A percentile compares a stretch with the other conserved stretches of the same genome.
Conservation (phyloP, 1,140 invertebrate genomes). For the Cydia pomonella region DNA sequence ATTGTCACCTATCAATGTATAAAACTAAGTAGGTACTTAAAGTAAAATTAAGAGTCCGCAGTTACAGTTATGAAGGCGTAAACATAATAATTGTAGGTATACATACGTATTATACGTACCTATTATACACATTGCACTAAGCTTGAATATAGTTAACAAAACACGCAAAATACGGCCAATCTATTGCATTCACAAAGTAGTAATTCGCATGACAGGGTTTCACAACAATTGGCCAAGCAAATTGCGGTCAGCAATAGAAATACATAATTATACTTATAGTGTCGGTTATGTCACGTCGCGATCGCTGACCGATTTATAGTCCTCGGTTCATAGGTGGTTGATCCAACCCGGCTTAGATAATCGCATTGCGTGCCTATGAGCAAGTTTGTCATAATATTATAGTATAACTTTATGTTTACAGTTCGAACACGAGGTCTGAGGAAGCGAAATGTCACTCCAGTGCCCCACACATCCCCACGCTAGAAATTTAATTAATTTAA, state of each 20-base stretch:
- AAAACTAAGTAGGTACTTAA: too few relatives aligned
- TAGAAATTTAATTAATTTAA: too few relatives aligned
- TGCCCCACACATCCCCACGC: too few relatives aligned
- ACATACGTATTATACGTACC: too few relatives aligned
- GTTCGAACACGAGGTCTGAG: too few relatives aligned
- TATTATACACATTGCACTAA: neutral
- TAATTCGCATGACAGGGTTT: neutral
- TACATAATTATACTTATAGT: neutral
- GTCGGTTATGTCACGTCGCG: conserved; percentile 48
- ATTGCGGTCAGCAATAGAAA: neutral
- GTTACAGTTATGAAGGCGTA: too few relatives aligned
- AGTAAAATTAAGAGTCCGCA: too few relatives aligned
- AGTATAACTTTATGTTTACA: neutral
- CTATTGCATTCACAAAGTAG: neutral
- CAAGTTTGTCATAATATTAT: neutral
- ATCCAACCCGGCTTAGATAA: conserved; percentile 42
- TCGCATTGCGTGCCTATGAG: conserved; percentile 13
- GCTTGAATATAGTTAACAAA: neutral
- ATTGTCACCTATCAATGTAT: too few relatives aligned
- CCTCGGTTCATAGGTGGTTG: conserved; percentile 58
- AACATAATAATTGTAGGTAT: too few relatives aligned
- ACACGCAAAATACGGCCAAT: neutral
- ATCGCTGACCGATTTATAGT: conserved; percentile 60
- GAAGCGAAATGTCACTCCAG: too few relatives aligned
- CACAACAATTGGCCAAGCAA: neutral